These are phyloP conservation scores for Stratiomys singularior DNA, from an alignment of 2,888 invertebrate genomes.

Conservation along the genomic window DNA sequence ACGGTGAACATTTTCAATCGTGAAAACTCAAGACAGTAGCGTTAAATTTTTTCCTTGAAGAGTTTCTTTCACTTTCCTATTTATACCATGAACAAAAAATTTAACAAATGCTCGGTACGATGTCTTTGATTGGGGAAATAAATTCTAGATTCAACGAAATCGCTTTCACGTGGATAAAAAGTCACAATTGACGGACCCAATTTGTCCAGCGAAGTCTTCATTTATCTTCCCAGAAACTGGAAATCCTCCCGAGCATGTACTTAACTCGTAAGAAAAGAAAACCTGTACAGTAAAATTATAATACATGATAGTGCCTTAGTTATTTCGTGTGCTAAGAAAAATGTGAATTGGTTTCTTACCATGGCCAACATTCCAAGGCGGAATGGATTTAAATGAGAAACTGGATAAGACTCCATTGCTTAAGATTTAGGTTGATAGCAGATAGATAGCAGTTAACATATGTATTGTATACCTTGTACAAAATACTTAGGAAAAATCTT, in stretches of 20 bases:
- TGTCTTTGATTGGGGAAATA: no score
- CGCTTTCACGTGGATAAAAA: no score
- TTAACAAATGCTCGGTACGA: no score
- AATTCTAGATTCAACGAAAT: no score
- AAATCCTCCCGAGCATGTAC: neutral
- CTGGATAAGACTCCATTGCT: neutral
- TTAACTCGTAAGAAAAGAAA: slow-evolving; percentile 5
- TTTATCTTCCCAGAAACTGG: neutral
- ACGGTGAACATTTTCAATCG: no score
- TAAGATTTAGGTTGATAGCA: neutral
- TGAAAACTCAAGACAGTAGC: no score
- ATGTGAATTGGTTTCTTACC: neutral
- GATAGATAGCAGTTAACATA: neutral
- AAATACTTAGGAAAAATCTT: neutral
- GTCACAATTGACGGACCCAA: neutral
- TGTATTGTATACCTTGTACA: slow-evolving; percentile 31
- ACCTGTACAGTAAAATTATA: slow-evolving; percentile 8
- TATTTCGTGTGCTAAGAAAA: slow-evolving; percentile 17
- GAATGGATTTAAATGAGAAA: neutral
- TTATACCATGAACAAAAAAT: no score
- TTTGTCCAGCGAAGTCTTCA: neutral
- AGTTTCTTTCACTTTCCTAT: no score
- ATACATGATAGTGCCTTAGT: slow-evolving; percentile 26
- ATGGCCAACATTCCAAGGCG: neutral
- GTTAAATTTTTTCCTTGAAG: no score